Evolutionary conservation across 2,797 vertebrate species (phyloP), one percentile per base, ranked within the genome.

Genomic region (Pseudochirops cupreus): DNA sequence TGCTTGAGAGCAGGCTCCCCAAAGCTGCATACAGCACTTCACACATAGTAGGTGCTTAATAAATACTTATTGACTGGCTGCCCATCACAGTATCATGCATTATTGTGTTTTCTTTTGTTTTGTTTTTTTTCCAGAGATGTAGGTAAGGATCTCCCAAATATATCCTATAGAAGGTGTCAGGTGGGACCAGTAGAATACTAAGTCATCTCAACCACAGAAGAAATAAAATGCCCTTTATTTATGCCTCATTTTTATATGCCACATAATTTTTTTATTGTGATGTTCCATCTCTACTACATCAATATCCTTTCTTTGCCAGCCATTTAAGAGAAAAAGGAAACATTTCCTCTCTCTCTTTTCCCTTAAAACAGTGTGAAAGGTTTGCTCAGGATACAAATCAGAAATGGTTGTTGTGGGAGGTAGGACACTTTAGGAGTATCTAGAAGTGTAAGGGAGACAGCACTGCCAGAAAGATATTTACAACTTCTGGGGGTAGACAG

Each of bases 241-340:
- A 97, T 95, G 92, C 95, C 94, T 3, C 24, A 0, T 91, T 93
- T 95, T 96, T 93, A 97, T 97, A 96, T 95, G n/a, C 94, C 0
- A 1, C 53, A 96, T 97, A 97, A 97, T 98, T 97, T 98, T 97
- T 97, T 58, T 55, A 91, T 97, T 98, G 97, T 97, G 98, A 94
- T 91, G 92, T 62, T 97, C 91, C 94, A 29, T 96, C 97, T 95
- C 90, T 94, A 50, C 95, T 95, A n/a, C 91, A 96, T 96, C 94
- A 94, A 95, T 98, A 98, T 95, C 62, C 16, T 96, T 95, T 97
- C 93, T 94, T 87, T 0, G n/a, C 54, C 14, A 95, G 90, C 50
- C 0, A 98, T 97, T 9, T 18, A 95, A 96, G 96, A 93, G 92
- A 95, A 95, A 95, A 96, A 92, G 92, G 95, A 96, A 95, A 95